phyloP scores from a whole-genome alignment of 2,888 invertebrate genomes.

The Sphaeridia pumilis region DNA sequence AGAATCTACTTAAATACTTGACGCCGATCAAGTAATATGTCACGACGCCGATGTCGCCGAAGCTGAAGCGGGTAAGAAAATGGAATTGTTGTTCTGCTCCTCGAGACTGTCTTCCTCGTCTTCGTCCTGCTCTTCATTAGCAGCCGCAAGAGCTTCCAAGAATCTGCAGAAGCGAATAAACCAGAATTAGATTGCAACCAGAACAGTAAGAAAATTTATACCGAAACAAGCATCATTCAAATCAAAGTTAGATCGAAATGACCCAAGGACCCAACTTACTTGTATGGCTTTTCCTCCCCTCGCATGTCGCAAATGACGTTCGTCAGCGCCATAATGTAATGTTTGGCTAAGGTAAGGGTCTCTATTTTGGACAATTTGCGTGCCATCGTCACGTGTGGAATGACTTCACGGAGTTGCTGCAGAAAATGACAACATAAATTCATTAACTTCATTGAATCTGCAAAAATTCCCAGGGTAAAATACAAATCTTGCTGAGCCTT shows the following conservation, averaged over 20 bases:
- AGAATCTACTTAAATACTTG: no score
- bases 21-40: slow-evolving; percentile 1
- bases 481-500: slow-evolving; percentile 33
- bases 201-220: not conserved
- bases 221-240: not conserved
- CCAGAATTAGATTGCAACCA: not conserved
- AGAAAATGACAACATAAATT: not conserved
- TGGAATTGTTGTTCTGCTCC: slow-evolving; percentile 33
- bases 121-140: slow-evolving; percentile 28
- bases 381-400: slow-evolving; percentile 74
- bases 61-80: slow-evolving; percentile 32
- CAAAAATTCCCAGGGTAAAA: not conserved
- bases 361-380: slow-evolving; percentile 76
- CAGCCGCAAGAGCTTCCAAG: slow-evolving; percentile 34
- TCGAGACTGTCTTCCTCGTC: slow-evolving; percentile 27
- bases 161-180: slow-evolving; percentile 21
- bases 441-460: not conserved
- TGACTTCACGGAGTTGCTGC: slow-evolving; percentile 56
- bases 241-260: not conserved
- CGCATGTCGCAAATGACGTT: slow-evolving; percentile 73
- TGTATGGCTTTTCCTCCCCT: slow-evolving; percentile 57
- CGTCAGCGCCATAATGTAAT: slow-evolving; percentile 78
- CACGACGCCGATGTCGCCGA: slow-evolving; percentile 30
- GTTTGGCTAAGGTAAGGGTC: slow-evolving; percentile 74
- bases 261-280: slow-evolving; percentile 38